phyloP scores from a whole-genome alignment of 2,113 vertebrate species.

The Tragelaphus imberbis region DNA sequence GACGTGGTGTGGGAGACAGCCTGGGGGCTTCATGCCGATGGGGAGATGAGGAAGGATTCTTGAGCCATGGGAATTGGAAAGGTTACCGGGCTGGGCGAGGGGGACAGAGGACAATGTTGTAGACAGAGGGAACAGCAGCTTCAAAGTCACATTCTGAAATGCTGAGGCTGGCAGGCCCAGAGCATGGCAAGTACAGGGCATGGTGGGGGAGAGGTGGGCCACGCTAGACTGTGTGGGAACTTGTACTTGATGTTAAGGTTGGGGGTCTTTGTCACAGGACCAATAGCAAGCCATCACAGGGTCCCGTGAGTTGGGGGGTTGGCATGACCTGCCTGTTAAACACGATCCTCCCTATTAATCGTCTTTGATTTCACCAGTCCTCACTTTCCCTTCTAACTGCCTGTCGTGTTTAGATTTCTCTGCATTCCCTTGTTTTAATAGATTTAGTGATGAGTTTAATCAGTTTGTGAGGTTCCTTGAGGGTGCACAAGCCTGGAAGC shows the following conservation, averaged over 20 bases:
- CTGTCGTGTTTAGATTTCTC: neutral
- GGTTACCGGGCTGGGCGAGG: fast-evolving
- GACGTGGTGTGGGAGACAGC: neutral
- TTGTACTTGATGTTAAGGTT: neutral
- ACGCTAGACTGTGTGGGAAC: no score
- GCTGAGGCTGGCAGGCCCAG: neutral
- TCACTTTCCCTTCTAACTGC: neutral
- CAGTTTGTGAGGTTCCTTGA: neutral
- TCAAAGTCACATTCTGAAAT: neutral
- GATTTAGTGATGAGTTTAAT: neutral
- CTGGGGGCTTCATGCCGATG: neutral
- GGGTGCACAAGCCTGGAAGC: neutral
- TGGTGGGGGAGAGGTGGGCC: fast-evolving
- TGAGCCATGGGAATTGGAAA: neutral
- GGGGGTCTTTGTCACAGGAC: neutral
- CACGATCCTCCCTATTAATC: neutral
- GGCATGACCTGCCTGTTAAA: neutral
- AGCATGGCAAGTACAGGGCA: neutral
- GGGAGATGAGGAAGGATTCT: neutral
- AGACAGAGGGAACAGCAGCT: neutral
- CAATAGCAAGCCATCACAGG: neutral
- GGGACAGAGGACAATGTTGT: neutral
- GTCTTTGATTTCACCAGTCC: neutral
- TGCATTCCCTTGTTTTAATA: neutral
- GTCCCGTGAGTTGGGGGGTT: neutral